Evolutionary conservation across 2,113 vertebrate genomes (phyloP).

Genomic region (Himantopus leucocephalus): DNA sequence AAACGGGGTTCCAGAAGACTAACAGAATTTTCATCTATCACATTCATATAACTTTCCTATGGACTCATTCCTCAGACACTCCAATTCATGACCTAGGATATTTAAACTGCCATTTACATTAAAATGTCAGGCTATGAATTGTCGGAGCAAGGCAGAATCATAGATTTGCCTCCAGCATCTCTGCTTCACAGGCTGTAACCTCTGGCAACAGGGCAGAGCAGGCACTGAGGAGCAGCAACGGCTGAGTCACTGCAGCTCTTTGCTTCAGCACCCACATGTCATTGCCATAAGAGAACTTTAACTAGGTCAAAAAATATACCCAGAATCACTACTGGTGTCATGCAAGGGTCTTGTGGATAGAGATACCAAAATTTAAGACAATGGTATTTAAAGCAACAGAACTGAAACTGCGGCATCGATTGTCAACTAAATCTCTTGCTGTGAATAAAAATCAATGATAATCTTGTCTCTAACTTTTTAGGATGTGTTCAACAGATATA

Average conservation of each 20-base stretch:
- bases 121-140: background rate
- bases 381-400: background rate
- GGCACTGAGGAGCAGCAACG: background rate
- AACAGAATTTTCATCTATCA: background rate
- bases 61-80: background rate
- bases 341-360: background rate
- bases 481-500: constrained; percentile 51
- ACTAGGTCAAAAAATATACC: background rate
- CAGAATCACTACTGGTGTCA: background rate
- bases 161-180: background rate
- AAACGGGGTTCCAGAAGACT: background rate
- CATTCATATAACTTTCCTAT: background rate
- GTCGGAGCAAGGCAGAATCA: background rate
- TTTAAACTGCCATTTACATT: background rate
- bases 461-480: constrained; percentile 58
- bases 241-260: background rate
- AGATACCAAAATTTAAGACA: background rate
- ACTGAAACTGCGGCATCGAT: constrained; percentile 5
- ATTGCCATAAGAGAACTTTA: background rate
- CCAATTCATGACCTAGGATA: background rate
- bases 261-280: background rate
- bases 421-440: background rate
- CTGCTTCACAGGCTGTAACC: background rate
- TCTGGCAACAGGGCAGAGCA: background rate
- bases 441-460: constrained; percentile 64